These are phyloP conservation scores for Steinernema hermaphroditum DNA, from an alignment of 2,888 invertebrate genomes.

Conservation along the genomic window DNA sequence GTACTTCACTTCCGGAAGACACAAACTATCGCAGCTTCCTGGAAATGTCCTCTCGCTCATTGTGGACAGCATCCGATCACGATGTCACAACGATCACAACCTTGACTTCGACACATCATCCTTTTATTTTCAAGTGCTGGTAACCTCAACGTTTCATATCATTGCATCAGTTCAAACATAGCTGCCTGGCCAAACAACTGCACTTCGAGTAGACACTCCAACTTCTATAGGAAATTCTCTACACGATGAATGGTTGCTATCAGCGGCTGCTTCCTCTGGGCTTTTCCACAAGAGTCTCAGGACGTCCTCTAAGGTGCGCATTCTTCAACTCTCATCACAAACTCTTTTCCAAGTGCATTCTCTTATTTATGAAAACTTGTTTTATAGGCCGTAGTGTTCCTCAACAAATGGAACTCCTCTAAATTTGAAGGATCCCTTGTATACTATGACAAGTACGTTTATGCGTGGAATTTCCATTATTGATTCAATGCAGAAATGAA, in stretches of 20 bases:
- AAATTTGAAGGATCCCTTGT: slow-evolving; percentile 1
- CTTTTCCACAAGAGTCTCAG: not conserved
- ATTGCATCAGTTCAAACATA: not conserved
- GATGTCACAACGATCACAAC: not conserved
- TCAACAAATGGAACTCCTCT: slow-evolving; percentile 20
- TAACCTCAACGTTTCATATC: not conserved
- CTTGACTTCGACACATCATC: not conserved
- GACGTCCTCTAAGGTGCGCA: not conserved
- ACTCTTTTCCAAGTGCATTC: not conserved
- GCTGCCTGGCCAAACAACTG: slow-evolving; percentile 21
- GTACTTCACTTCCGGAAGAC: not conserved
- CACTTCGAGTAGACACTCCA: slow-evolving; percentile 4
- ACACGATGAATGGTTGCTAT: not conserved
- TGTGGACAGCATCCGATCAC: not conserved
- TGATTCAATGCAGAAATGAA: not conserved
- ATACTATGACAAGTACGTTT: not conserved
- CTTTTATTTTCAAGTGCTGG: slow-evolving; percentile 16
- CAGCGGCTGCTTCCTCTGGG: slow-evolving; percentile 15
- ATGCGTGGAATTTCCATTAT: not conserved
- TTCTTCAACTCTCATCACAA: not conserved
- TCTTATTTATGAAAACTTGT: not conserved
- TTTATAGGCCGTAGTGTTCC: slow-evolving; percentile 1
- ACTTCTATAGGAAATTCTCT: not conserved
- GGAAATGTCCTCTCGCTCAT: not conserved
- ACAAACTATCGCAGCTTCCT: not conserved